These are phyloP conservation scores for Ips typographus DNA, from an alignment of 1,140 invertebrate species.

Conservation along the genomic window DNA sequence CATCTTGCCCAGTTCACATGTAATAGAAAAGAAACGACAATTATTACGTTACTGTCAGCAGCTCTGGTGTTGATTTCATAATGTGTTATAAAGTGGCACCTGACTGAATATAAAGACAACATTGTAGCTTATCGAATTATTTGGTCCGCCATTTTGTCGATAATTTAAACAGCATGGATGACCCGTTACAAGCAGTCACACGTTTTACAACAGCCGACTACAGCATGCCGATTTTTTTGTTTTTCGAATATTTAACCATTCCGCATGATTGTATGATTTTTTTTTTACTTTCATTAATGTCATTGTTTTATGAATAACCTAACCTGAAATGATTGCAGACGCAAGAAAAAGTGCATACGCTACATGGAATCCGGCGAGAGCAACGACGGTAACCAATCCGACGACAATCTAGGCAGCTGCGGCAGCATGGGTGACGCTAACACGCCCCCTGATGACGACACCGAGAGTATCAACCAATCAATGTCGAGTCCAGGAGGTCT, in stretches of 20 bases:
- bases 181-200: slow-evolving; percentile 6
- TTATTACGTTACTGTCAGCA: no score
- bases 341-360: slow-evolving; percentile 98
- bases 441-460: slow-evolving; percentile 68
- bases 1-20: no score
- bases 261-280: neutral
- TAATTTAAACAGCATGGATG: slow-evolving; percentile 21
- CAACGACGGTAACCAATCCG: slow-evolving; percentile 72
- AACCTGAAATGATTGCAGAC: slow-evolving; percentile 64
- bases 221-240: neutral
- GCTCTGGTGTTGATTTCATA: no score
- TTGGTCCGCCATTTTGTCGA: slow-evolving; percentile 1
- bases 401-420: slow-evolving; percentile 76
- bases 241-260: neutral
- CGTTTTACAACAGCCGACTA: slow-evolving; percentile 1
- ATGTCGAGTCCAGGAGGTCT: slow-evolving; percentile 76
- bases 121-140: neutral
- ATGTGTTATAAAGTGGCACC: no score
- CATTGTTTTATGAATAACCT: neutral
- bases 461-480: slow-evolving; percentile 64
- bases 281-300: slow-evolving; percentile 28
- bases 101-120: no score
- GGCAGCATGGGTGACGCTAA: slow-evolving; percentile 72
- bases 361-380: slow-evolving; percentile 81
- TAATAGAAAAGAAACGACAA: no score